Evolutionary conservation across 1,140 invertebrate genomes (phyloP).

Genomic region (Penaeus indicus): DNA sequence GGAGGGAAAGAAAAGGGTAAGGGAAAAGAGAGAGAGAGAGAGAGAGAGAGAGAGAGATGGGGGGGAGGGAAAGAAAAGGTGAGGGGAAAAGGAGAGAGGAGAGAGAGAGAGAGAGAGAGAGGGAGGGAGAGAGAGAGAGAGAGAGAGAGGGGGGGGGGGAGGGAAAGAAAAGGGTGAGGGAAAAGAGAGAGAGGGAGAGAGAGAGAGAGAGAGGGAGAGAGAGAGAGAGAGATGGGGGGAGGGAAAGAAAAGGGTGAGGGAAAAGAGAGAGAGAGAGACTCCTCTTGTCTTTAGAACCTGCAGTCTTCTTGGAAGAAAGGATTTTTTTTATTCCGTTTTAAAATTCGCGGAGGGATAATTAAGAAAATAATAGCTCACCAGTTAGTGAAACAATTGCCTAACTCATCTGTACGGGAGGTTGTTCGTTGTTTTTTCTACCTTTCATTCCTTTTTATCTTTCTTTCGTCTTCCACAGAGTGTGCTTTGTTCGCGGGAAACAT

Average conservation of each 20-base stretch:
- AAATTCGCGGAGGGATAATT: constrained; percentile 3
- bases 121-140: too few species aligned
- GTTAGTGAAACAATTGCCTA: constrained; percentile 28
- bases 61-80: neutral
- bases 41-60: neutral
- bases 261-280: neutral
- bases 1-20: neutral
- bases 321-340: neutral
- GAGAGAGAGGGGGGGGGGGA: neutral
- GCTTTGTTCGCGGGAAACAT: too few species aligned
- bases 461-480: too few species aligned
- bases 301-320: neutral
- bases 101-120: too few species aligned
- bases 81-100: neutral
- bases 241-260: neutral
- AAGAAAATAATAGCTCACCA: neutral
- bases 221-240: neutral
- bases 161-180: neutral
- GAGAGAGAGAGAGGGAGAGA: neutral
- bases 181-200: constrained; percentile 4
- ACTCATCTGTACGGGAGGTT: neutral
- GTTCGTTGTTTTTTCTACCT: too few species aligned
- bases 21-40: neutral
- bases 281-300: neutral
- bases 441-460: neutral